A percentile compares a stretch with the other conserved stretches of the same genome.
Conservation (phyloP, 2,888 invertebrate species). For the Formica aserva region DNA sequence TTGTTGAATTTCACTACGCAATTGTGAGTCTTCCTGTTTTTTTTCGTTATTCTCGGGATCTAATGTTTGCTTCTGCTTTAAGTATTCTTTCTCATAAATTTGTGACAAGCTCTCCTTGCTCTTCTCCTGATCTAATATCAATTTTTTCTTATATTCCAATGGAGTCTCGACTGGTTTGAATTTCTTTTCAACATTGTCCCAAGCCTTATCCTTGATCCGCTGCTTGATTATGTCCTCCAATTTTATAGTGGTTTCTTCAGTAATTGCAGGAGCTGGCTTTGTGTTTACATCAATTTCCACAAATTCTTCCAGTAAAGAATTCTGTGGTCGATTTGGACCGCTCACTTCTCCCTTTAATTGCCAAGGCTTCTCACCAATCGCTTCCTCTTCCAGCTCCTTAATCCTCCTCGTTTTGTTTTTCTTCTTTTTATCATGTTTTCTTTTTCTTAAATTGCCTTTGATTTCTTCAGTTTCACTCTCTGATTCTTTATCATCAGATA, state of each 20-base stretch:
- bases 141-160: slow-evolving; percentile 94
- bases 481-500: slow-evolving; percentile 53
- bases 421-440: slow-evolving; percentile 72
- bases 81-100: slow-evolving; percentile 96
- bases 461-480: slow-evolving; percentile 72
- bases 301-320: slow-evolving; percentile 96
- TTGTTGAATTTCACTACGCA: slow-evolving; percentile 92
- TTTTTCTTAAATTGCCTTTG: slow-evolving; percentile 66
- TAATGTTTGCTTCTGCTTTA: slow-evolving; percentile 89
- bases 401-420: slow-evolving; percentile 87
- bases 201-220: slow-evolving; percentile 96
- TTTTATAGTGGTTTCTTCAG: slow-evolving; percentile 94
- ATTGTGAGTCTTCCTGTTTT: slow-evolving; percentile 90
- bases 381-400: slow-evolving; percentile 90
- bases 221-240: slow-evolving; percentile 96
- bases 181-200: slow-evolving; percentile 97
- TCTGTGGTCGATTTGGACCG: slow-evolving; percentile 93
- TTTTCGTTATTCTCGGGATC: slow-evolving; percentile 88
- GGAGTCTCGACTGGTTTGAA: slow-evolving; percentile 94
- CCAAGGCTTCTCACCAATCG: slow-evolving; percentile 95
- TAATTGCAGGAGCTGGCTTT: slow-evolving; percentile 95
- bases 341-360: slow-evolving; percentile 96
- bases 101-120: slow-evolving; percentile 97
- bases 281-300: slow-evolving; percentile 95
- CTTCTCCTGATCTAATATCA: slow-evolving; percentile 97